Conservation (phyloP, 2,797 vertebrate genomes). For the Hylomyscus alleni region DNA sequence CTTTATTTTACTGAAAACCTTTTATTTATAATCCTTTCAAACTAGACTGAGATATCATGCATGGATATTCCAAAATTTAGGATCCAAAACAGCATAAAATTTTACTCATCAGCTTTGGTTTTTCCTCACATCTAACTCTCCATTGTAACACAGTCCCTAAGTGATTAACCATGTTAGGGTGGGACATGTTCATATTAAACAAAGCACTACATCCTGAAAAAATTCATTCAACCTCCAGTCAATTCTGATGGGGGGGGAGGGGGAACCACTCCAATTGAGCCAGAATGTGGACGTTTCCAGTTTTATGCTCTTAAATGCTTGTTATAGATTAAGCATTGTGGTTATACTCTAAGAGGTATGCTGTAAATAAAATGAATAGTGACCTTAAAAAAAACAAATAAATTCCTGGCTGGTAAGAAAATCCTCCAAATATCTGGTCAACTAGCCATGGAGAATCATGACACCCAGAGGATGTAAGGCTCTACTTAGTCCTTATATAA, state of each 20-base stretch:
- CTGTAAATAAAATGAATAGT: conserved; percentile 23
- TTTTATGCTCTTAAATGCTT: conserved; percentile 43
- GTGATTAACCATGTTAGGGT: not conserved
- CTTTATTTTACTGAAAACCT: conserved; percentile 6
- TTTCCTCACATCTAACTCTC: not conserved
- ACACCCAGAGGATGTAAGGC: not conserved
- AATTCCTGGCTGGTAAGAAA: conserved; percentile 39
- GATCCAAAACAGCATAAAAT: conserved; percentile 20
- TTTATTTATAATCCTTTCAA: conserved; percentile 2
- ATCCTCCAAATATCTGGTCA: conserved; percentile 31
- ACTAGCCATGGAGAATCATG: not conserved
- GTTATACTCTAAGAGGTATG: not conserved
- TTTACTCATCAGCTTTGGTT: not conserved
- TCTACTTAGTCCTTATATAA: not conserved
- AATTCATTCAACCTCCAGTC: not conserved
- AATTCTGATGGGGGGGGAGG: not conserved
- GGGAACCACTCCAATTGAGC: not conserved
- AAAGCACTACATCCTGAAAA: conserved; percentile 3
- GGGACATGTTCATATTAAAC: not conserved
- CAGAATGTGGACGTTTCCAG: conserved; percentile 18
- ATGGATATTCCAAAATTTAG: conserved; percentile 47
- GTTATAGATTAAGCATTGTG: not conserved
- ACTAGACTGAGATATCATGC: conserved; percentile 12
- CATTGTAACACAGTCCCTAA: not conserved
- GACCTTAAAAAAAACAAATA: conserved; percentile 23